Conservation (phyloP, 2,113 vertebrate species). For the Sinocyclocheilus anshuiensis region DNA sequence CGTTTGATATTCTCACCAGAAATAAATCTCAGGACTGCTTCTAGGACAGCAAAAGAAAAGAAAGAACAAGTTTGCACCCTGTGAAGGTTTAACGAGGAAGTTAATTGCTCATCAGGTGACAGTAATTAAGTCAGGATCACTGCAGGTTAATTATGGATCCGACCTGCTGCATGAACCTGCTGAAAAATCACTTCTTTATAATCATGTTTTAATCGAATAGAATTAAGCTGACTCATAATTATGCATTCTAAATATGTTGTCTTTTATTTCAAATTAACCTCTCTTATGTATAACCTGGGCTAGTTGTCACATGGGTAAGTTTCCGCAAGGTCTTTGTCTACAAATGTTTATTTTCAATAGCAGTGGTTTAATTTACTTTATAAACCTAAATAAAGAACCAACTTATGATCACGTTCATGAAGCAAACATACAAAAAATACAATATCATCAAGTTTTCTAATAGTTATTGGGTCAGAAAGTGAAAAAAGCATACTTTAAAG, state of each 20-base stretch:
- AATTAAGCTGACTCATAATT: constrained; percentile 26
- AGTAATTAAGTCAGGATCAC: constrained; percentile 40
- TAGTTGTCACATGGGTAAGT: too few species aligned
- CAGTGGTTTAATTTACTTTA: neutral
- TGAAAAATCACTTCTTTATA: constrained; percentile 20
- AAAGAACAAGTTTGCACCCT: neutral
- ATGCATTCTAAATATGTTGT: neutral
- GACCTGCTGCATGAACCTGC: neutral
- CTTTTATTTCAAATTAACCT: neutral
- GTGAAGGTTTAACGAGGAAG: constrained; percentile 26
- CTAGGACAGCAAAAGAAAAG: constrained; percentile 14
- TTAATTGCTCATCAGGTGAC: constrained; percentile 51
- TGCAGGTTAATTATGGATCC: neutral
- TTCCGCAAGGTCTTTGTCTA: neutral
- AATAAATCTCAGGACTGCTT: neutral
- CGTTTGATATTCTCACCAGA: neutral
- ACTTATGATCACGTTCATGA: neutral
- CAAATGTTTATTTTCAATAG: neutral
- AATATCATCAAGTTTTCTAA: too few species aligned
- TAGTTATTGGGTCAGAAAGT: too few species aligned
- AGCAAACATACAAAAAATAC: too few species aligned
- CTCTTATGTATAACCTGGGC: neutral
- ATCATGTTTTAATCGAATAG: neutral
- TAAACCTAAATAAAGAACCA: neutral
- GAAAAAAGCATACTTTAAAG: too few species aligned